A percentile compares a stretch with the other conserved stretches of the same genome.
Conservation (phyloP, 2,797 vertebrate species). For the Orientallactaga sibirica region DNA sequence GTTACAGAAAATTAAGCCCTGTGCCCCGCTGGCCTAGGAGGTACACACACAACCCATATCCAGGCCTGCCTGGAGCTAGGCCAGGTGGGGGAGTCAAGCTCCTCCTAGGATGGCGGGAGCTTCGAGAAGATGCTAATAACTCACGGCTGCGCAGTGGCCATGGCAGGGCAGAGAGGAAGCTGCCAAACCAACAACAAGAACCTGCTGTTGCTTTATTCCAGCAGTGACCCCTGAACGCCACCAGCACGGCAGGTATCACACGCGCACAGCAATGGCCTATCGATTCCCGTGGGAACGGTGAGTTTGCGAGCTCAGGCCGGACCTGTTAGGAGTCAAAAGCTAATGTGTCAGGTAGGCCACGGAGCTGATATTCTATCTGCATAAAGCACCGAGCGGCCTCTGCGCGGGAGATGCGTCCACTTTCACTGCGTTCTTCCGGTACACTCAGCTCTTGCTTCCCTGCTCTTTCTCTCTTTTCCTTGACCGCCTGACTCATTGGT, state of each 20-base stretch:
- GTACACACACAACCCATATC: fast-evolving
- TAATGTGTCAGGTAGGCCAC: neutral
- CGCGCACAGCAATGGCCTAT: fast-evolving
- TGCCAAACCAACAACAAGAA: neutral
- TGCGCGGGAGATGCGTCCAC: neutral
- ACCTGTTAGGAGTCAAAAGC: neutral
- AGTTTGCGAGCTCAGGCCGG: fast-evolving
- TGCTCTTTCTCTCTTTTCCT: neutral
- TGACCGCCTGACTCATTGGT: fast-evolving
- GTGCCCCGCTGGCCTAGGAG: neutral
- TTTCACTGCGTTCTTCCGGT: neutral
- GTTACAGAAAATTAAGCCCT: neutral
- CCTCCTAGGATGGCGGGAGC: fast-evolving
- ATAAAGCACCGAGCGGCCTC: neutral
- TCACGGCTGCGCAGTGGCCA: fast-evolving
- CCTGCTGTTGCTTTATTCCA: neutral
- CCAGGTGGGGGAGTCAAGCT: neutral
- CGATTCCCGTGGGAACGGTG: fast-evolving
- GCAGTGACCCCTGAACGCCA: neutral
- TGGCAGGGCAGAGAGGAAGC: neutral
- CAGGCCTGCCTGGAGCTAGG: neutral
- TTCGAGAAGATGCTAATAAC: neutral
- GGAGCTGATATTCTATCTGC: neutral
- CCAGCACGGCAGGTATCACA: fast-evolving
- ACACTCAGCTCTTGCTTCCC: fast-evolving